These are phyloP conservation scores for Microtus montanus DNA, from an alignment of 2,113 vertebrate species.

Conservation along the genomic window DNA sequence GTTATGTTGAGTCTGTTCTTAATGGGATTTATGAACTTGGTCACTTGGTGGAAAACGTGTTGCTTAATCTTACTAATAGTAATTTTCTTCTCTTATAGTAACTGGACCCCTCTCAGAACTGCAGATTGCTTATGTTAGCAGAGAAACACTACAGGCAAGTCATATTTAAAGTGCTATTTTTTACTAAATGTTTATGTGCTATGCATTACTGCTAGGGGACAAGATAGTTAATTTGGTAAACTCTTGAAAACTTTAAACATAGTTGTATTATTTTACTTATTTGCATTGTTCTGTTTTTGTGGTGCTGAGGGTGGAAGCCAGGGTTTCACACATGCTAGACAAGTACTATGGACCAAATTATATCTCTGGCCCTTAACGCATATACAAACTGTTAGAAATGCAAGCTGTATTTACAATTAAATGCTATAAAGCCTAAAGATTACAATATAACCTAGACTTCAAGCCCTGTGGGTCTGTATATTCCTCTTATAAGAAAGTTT, in stretches of 20 bases:
- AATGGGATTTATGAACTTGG: constrained; percentile 14
- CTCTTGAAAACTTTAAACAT: background rate
- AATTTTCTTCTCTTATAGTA: constrained; percentile 85
- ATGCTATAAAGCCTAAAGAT: constrained; percentile 10
- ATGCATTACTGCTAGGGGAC: background rate
- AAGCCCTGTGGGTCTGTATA: background rate
- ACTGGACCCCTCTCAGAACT: constrained; percentile 97
- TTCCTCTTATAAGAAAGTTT: constrained; percentile 1
- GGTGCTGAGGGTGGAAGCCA: background rate
- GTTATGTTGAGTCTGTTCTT: background rate
- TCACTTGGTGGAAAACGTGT: constrained; percentile 31
- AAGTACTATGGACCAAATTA: background rate
- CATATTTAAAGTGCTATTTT: constrained; percentile 1
- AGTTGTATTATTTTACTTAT: background rate
- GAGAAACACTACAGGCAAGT: constrained; percentile 98
- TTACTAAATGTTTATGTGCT: constrained; percentile 27
- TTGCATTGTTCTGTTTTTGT: background rate
- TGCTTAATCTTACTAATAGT: constrained; percentile 47
- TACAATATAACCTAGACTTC: constrained; percentile 1
- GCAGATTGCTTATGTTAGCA: constrained; percentile 98
- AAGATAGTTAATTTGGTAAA: constrained; percentile 40
- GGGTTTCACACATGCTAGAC: background rate
- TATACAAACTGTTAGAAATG: constrained; percentile 26
- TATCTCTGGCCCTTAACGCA: background rate
- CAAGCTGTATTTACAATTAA: background rate